These are phyloP conservation scores for Tychaedon coryphoeus DNA, from an alignment of 2,113 vertebrate species.

Conservation along the genomic window DNA sequence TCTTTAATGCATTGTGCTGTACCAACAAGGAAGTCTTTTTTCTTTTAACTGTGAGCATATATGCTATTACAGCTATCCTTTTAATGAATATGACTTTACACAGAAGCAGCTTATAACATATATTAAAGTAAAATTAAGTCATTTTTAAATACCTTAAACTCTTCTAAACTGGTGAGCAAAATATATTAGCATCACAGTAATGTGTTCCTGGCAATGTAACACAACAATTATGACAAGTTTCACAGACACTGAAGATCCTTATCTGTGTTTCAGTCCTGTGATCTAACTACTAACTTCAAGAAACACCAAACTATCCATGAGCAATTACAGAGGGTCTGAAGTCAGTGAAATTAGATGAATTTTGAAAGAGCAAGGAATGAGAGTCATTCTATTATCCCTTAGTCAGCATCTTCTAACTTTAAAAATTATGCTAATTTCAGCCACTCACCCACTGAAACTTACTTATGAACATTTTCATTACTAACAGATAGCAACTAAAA, in stretches of 20 bases:
- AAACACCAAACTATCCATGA: not conserved
- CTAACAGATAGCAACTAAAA: not conserved
- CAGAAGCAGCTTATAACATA: not conserved
- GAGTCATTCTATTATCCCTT: not conserved
- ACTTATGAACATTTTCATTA: not conserved
- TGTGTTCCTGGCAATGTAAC: not conserved
- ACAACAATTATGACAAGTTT: not conserved
- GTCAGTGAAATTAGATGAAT: not conserved
- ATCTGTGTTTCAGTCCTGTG: not conserved
- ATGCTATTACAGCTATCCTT: not conserved
- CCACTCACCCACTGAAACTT: not conserved
- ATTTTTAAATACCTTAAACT: not conserved
- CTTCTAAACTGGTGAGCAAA: not conserved
- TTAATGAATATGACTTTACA: not conserved
- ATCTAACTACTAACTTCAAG: not conserved
- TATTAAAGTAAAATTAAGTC: not conserved
- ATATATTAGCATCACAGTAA: not conserved
- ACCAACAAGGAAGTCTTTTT: not conserved
- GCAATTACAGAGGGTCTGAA: not conserved
- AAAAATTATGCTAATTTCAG: not conserved
- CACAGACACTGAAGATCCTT: not conserved
- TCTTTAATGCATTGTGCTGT: not conserved
- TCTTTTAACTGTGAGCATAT: not conserved
- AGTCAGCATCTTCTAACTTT: not conserved
- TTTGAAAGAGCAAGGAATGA: not conserved